Evolutionary conservation across 2,797 vertebrate genomes (phyloP).

Genomic region (Corythornis leucogaster): DNA sequence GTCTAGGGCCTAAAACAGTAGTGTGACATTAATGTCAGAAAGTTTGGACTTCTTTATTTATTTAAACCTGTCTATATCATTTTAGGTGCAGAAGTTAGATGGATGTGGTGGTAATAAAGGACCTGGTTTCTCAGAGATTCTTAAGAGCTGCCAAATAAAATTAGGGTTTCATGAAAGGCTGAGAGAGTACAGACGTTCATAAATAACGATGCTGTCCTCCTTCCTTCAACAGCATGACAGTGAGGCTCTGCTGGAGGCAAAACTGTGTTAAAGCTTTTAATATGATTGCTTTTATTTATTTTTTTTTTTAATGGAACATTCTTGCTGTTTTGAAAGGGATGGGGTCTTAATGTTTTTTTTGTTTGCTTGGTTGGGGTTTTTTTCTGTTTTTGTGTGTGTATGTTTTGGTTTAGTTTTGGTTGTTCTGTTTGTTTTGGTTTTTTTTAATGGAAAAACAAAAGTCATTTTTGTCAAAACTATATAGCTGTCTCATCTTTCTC

Average conservation of each 20-base stretch:
- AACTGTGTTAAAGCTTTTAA: background rate
- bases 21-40: slow-evolving; percentile 8
- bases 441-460: background rate
- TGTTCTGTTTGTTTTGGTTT: background rate
- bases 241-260: slow-evolving; percentile 35
- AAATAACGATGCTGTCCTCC: slow-evolving; percentile 68
- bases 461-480: background rate
- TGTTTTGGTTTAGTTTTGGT: too few species aligned
- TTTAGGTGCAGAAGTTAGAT: slow-evolving; percentile 52
- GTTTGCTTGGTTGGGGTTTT: too few species aligned
- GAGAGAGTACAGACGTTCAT: slow-evolving; percentile 66
- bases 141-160: slow-evolving; percentile 69
- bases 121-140: slow-evolving; percentile 52
- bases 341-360: background rate
- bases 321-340: background rate
- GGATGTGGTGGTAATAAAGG: slow-evolving; percentile 23
- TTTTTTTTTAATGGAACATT: background rate
- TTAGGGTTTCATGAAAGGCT: slow-evolving; percentile 68
- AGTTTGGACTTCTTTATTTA: slow-evolving; percentile 30
- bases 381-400: too few species aligned
- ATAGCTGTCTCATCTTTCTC: background rate
- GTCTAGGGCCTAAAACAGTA: slow-evolving; percentile 8
- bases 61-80: background rate
- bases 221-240: slow-evolving; percentile 50
- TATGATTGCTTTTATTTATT: background rate